Conservation (phyloP, 2,888 invertebrate species). For the Synanthedon andrenaeformis region DNA sequence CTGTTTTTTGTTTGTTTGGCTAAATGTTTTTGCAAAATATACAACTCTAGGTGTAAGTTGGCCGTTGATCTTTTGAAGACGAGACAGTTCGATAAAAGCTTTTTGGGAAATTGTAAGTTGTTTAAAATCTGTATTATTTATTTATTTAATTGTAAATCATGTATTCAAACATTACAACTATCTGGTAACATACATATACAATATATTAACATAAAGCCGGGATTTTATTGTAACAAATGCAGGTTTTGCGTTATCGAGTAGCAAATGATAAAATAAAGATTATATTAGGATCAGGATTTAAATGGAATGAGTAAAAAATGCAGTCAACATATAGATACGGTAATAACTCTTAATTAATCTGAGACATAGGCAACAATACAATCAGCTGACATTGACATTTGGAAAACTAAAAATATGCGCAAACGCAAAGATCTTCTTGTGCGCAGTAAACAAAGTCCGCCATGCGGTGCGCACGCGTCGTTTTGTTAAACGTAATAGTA, state of each 20-base stretch:
- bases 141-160: background rate
- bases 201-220: too few relatives aligned
- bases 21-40: slow-evolving; percentile 20
- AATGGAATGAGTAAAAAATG: background rate
- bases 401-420: slow-evolving; percentile 6
- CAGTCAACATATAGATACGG: background rate
- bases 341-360: too few relatives aligned
- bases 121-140: slow-evolving; percentile 5
- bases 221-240: too few relatives aligned
- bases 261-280: too few relatives aligned
- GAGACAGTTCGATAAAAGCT: slow-evolving; percentile 25
- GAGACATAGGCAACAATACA: background rate
- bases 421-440: slow-evolving; percentile 1
- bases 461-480: slow-evolving; percentile 36
- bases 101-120: slow-evolving; percentile 41
- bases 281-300: too few relatives aligned
- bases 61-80: slow-evolving; percentile 23
- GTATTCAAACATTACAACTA: too few relatives aligned
- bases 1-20: slow-evolving; percentile 2
- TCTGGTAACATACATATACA: too few relatives aligned
- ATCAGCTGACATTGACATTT: slow-evolving; percentile 36
- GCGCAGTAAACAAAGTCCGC: slow-evolving; percentile 7
- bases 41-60: slow-evolving; percentile 30
- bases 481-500: slow-evolving; percentile 15
- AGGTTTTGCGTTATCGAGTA: too few relatives aligned